Percentiles rank a stretch among this genome's conserved stretches.
Conservation (phyloP, 2,113 vertebrate genomes). For the Scomber colias region DNA sequence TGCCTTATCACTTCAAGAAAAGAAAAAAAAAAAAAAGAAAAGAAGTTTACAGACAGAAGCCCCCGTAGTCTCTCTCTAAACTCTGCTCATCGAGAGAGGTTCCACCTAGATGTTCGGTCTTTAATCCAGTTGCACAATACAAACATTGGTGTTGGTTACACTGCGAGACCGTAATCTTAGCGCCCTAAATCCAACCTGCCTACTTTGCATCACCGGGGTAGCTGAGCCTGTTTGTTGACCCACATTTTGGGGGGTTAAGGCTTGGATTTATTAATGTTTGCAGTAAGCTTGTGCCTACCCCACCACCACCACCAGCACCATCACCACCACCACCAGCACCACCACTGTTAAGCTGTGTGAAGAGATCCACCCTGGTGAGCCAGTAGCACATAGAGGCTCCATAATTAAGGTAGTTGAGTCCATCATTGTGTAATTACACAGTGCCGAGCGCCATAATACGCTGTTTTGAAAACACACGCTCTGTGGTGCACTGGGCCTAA, state of each 20-base stretch:
- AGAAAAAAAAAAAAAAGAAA: not conserved
- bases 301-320: too few species aligned
- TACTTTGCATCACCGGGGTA: slow-evolving; percentile 39
- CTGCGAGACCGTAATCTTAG: slow-evolving; percentile 1
- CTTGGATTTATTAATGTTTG: slow-evolving; percentile 52
- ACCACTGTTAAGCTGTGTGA: slow-evolving; percentile 35
- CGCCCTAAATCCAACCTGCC: slow-evolving; percentile 25
- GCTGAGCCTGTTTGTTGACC: slow-evolving; percentile 48
- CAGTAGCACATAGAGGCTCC: slow-evolving; percentile 48
- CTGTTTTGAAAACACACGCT: slow-evolving; percentile 69
- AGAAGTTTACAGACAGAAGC: slow-evolving; percentile 26
- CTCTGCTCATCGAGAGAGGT: slow-evolving; percentile 43
- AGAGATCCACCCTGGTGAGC: slow-evolving; percentile 57
- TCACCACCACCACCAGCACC: too few species aligned
- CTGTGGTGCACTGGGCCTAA: slow-evolving; percentile 36
- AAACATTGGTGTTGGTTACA: not conserved
- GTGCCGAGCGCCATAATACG: slow-evolving; percentile 53
- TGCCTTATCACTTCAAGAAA: slow-evolving; percentile 26
- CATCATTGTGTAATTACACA: slow-evolving; percentile 75
- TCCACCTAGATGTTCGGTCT: slow-evolving; percentile 2
- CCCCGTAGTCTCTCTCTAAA: slow-evolving; percentile 16
- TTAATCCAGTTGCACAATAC: slow-evolving; percentile 59
- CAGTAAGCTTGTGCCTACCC: slow-evolving; percentile 13
- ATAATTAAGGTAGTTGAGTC: slow-evolving; percentile 67
- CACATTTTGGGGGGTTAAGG: slow-evolving; percentile 24